Conservation (phyloP, 2,888 invertebrate genomes). For the Lycia hirtaria region DNA sequence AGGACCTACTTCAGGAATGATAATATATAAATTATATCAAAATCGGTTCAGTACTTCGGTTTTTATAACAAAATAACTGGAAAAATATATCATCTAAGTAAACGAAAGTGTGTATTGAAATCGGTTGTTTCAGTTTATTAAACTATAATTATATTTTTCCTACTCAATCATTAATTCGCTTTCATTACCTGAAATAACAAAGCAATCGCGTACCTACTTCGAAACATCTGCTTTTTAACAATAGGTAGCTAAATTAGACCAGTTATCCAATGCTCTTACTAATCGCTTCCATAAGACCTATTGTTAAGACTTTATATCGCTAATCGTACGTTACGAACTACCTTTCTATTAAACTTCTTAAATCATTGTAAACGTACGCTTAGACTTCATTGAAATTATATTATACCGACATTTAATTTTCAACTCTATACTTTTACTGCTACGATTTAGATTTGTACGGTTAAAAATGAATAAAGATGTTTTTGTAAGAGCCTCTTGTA, state of each 20-base stretch:
- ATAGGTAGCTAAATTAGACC: constrained; percentile 51
- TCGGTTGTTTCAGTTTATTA: too few species aligned
- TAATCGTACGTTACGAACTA: constrained; percentile 41
- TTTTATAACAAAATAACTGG: too few species aligned
- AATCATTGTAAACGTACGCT: constrained; percentile 5
- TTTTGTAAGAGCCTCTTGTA: background rate
- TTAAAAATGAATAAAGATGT: background rate
- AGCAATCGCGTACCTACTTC: background rate
- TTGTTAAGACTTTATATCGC: constrained; percentile 43
- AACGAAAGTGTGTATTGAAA: too few species aligned
- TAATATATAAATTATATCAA: too few species aligned
- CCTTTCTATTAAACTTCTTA: constrained; percentile 27
- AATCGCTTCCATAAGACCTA: constrained; percentile 50
- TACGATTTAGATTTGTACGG: background rate
- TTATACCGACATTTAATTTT: background rate
- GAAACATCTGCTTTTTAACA: constrained; percentile 51
- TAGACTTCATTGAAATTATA: background rate
- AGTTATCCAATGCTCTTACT: constrained; percentile 60
- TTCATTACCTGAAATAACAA: background rate
- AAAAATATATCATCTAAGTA: too few species aligned
- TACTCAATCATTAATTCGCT: background rate
- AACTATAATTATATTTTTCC: background rate
- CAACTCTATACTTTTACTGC: background rate
- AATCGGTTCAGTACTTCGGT: too few species aligned
- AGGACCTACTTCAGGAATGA: too few species aligned